phyloP scores from a whole-genome alignment of 2,888 invertebrate species.

The Microctonus aethiopoides region DNA sequence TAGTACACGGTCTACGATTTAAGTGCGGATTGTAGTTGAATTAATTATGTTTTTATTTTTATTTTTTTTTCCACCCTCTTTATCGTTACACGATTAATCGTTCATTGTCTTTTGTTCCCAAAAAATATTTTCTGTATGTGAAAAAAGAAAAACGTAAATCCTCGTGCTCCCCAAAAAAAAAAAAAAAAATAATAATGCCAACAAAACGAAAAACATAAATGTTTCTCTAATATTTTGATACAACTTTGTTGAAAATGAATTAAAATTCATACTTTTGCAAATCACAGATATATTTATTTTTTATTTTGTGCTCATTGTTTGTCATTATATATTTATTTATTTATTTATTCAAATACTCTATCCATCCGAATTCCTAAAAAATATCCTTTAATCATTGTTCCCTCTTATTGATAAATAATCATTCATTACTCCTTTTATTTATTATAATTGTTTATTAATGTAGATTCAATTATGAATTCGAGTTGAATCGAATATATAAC shows the following conservation, averaged over 20 bases:
- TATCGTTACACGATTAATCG: slow-evolving; percentile 25
- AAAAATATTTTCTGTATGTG: slow-evolving; percentile 5
- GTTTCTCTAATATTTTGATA: slow-evolving; percentile 60
- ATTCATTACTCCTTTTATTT: background rate
- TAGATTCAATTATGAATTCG: background rate
- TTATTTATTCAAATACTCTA: background rate
- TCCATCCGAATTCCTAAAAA: background rate
- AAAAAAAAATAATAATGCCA: no score
- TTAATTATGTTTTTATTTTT: slow-evolving; percentile 57
- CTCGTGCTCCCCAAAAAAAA: slow-evolving; percentile 14
- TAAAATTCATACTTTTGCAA: slow-evolving; percentile 62
- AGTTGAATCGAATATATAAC: background rate
- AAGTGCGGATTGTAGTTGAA: slow-evolving; percentile 58
- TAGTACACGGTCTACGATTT: slow-evolving; percentile 63
- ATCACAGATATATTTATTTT: slow-evolving; percentile 33
- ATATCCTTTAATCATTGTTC: slow-evolving; percentile 6
- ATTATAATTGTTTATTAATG: background rate
- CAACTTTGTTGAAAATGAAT: slow-evolving; percentile 60
- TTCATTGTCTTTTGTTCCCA: slow-evolving; percentile 30
- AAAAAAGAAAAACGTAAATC: slow-evolving; percentile 20
- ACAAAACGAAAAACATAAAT: slow-evolving; percentile 46
- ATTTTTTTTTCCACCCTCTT: slow-evolving; percentile 34
- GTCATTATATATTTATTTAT: slow-evolving; percentile 5
- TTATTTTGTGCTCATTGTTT: slow-evolving; percentile 31
- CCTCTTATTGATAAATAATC: background rate